phyloP scores from a whole-genome alignment of 2,888 invertebrate genomes.

The Meghimatium bilineatum region DNA sequence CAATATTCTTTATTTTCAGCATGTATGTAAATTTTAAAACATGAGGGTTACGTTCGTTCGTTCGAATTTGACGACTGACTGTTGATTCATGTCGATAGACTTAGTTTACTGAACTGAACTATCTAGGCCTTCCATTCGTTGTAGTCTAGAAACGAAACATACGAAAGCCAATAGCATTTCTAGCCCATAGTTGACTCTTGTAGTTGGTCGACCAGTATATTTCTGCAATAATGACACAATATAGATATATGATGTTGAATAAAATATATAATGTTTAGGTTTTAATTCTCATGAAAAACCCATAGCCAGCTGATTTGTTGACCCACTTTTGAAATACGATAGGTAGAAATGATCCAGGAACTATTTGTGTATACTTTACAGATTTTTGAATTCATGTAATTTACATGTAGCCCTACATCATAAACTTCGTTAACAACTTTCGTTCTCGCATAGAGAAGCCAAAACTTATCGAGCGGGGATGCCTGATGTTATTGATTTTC shows the following conservation, averaged over 20 bases:
- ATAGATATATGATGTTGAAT: not conserved
- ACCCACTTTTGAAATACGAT: slow-evolving; percentile 21
- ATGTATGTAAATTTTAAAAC: not conserved
- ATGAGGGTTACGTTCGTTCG: not conserved
- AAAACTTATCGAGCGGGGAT: not conserved
- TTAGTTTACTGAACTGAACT: not conserved
- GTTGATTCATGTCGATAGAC: slow-evolving; percentile 12
- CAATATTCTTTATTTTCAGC: not conserved
- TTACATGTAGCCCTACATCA: too few relatives aligned
- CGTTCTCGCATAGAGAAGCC: not conserved
- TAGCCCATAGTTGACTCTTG: not conserved
- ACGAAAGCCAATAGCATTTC: not conserved
- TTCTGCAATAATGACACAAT: too few relatives aligned
- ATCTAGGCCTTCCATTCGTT: too few relatives aligned
- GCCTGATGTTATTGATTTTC: slow-evolving; percentile 36
- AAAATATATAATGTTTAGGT: not conserved
- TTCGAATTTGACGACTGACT: not conserved
- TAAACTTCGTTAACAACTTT: slow-evolving; percentile 1
- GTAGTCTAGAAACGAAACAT: not conserved
- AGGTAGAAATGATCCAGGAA: not conserved
- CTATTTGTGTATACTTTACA: not conserved
- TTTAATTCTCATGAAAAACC: not conserved
- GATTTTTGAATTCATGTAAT: not conserved
- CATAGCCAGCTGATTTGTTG: slow-evolving; percentile 38
- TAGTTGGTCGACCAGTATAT: too few relatives aligned